These are phyloP conservation scores for Cebidichthys violaceus DNA, from an alignment of 2,113 vertebrate species.

Conservation along the genomic window DNA sequence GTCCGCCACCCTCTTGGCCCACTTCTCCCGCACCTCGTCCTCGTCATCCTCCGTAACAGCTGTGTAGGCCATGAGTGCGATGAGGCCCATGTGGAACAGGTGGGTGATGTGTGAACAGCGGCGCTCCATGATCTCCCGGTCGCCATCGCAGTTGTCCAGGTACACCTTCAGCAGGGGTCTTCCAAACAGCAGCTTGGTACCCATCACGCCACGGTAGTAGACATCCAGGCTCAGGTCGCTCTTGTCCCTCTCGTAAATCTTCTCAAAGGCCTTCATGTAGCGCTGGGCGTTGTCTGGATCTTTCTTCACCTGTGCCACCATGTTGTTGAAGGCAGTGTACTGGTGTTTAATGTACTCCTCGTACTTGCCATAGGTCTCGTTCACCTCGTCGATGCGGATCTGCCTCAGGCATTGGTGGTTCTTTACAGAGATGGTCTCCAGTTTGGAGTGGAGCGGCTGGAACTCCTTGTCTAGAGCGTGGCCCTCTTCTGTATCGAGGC, in stretches of 20 bases:
- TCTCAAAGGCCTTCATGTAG: slow-evolving; percentile 76
- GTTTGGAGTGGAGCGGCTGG: slow-evolving; percentile 71
- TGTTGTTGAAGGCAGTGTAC: slow-evolving; percentile 79
- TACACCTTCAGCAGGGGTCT: slow-evolving; percentile 80
- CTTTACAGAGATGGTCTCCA: slow-evolving; percentile 81
- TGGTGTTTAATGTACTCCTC: slow-evolving; percentile 86
- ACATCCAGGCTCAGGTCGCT: slow-evolving; percentile 78
- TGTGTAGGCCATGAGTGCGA: slow-evolving; percentile 84
- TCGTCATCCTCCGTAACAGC: slow-evolving; percentile 83
- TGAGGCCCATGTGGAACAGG: slow-evolving; percentile 85
- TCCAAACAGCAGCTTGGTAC: slow-evolving; percentile 66
- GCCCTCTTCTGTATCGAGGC: slow-evolving; percentile 70
- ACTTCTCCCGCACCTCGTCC: slow-evolving; percentile 81
- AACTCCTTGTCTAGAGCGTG: slow-evolving; percentile 80
- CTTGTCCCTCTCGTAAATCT: slow-evolving; percentile 79
- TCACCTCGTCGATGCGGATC: slow-evolving; percentile 81
- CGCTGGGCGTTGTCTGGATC: slow-evolving; percentile 58
- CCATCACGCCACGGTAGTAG: slow-evolving; percentile 80
- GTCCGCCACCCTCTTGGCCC: slow-evolving; percentile 77
- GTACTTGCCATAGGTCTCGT: slow-evolving; percentile 81
- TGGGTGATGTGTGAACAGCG: slow-evolving; percentile 81
- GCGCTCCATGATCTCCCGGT: slow-evolving; percentile 80
- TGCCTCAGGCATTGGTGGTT: slow-evolving; percentile 80
- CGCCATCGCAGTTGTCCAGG: slow-evolving; percentile 74
- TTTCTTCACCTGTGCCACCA: slow-evolving; percentile 78